Base-by-base conservation (phyloP, 2,797 vertebrate species). In the Octomys mimax region DNA sequence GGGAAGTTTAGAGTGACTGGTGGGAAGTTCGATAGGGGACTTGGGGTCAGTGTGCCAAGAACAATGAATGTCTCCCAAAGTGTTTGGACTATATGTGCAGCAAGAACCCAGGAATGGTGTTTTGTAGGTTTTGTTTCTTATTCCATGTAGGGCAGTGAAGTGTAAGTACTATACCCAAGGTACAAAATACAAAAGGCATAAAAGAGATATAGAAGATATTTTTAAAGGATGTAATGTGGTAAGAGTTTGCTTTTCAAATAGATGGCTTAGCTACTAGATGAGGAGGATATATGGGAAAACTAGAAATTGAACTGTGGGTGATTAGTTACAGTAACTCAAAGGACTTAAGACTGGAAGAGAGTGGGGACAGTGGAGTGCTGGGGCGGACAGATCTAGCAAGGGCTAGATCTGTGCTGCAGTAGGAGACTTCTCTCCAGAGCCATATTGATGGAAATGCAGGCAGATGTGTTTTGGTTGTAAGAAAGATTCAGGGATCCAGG, bases 171-270 rank as follows among this genome's bases (percentile, higher is more conserved):
- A 36, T 14, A 22, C 8, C 88, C 16, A 91, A 88, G 81, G 9
- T 87, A 70, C n/a, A 84, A 86, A 70, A 62, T 90, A 86, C 75
- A 70, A 88, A 94, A 89, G 26, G 39, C 42, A 52, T 80, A 7
- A 70, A 92, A 95, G 91, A 75, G 68, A 22, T 87, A 54, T 54
- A 87, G 39, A 94, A 57, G 39, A 33, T 57, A 24, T 70, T 93
- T 95, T 89, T 80, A 83, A 86, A 86, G 26, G 5, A 4, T 87
- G 4, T 24, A 16, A 13, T 85, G 7, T 88, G 57, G 57, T 88
- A 73, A 88, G 89, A 94, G 70, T 83, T 95, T 75, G 61, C 64
- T 96, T 92, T 95, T 73, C 79, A 94, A 71, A 70, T 42, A 83
- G 70, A 77, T 82, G 57, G 52, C 6, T 82, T 52, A 68, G 26